Base-by-base conservation (phyloP, 2,888 invertebrate species). In the Phalera bucephala region DNA sequence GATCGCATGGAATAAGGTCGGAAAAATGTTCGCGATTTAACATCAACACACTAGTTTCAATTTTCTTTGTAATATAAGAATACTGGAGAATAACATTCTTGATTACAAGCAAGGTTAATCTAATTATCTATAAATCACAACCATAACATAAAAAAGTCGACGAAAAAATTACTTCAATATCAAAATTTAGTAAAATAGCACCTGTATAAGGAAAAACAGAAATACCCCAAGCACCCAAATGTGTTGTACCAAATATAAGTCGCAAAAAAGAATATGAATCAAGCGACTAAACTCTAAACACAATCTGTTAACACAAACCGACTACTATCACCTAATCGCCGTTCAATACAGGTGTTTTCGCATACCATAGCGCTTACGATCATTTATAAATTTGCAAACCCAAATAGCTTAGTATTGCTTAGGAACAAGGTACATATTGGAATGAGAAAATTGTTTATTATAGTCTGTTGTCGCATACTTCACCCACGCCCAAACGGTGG, bases 401-500 rank as follows among this genome's bases (percentile, higher is more conserved):
- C 35, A 63, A 63, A 65, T 62, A 61, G 58, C 58, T 46, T 52
- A 41, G 40, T 68, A 66, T 64, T 54, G 48, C 69, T 44, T 54
- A 45, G 63, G 40, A 57, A 70, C 66, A 77, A 67, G 71, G 74
- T 64, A 57, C 64, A 72, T 60, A 72, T 68, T 76, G 48, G 72
- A 66, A 64, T 58, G 60, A 54, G 50, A 54, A 58, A 62, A 59
- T 57, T 64, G 61, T 63, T 58, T 59, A 55, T 63, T 45, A 45
- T 36, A 56, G 52, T 43, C 49, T 52, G 59, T 57, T 73, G 72
- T 72, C 71, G 72, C 75, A 75, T 78, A 74, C 69, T 78, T 77
- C 80, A 74, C 86, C 87, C 78, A 85, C 87, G 67, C 74, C 74
- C 56, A 64, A 74, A 74, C 60, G 59, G 64, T 71, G 63, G 60